Base-by-base conservation (phyloP, 2,113 vertebrate genomes). In the Junco hyemalis region DNA sequence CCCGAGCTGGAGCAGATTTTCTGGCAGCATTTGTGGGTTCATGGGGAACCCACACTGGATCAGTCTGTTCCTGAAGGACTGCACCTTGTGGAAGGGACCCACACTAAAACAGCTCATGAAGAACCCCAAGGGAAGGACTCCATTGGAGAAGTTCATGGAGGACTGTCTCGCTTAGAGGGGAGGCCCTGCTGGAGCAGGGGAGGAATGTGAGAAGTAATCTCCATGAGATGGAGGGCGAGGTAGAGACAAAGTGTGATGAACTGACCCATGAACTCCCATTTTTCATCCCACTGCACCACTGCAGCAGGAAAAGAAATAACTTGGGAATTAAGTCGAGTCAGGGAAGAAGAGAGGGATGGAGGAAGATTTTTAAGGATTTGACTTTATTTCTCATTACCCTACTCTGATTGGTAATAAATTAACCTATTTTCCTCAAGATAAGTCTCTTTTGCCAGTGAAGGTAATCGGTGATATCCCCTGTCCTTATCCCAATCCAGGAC, bases 141-240 rank as follows among this genome's bases (percentile, higher is more conserved):
- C 7, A 6, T 3, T 44, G 23, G 19, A 50, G 50, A 26, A 50
- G 48, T 26, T 50, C 48, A 50, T 50, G 48, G 48, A 48, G 47
- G 40, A 40, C 3, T 23, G 26, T n/a, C 50, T 70, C 22, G 7
- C 0, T 2, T 21, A 25, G 26, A 42, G 65, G 3, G 7, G 38
- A 51, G 4, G 5, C 5, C 3, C 6, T 5, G 2, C 9, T 92
- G 42, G 13, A 56, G 23, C 9, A 22, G 31, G 9, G 4, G 6
- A 50, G 15, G 36, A 60, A 61, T 36, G 4, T 36, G 19, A 81
- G 16, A 13, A 35, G 28, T 21, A 4, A 3, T 63, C 16, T 16
- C 10, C 38, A 6, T 38, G 20, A 60, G 16, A 60, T 60, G 4
- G 8, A 45, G 45, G 28, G 45, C 0, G 0, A 1, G 1, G 13